These are phyloP conservation scores for Nasonia vitripennis DNA, from an alignment of 1,140 invertebrate species.

Conservation along the genomic window DNA sequence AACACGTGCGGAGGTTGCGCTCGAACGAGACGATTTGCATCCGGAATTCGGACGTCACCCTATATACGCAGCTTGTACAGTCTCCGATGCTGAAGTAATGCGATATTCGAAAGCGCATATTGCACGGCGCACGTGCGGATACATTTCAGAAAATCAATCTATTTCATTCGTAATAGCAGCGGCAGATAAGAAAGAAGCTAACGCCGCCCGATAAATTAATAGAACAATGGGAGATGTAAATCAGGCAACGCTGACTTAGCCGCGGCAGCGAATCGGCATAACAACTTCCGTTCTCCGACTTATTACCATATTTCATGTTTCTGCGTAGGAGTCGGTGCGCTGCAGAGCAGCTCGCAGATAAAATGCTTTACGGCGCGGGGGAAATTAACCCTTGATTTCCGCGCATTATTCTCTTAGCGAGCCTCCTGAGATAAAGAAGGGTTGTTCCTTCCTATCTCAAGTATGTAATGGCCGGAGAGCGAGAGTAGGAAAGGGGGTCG, in stretches of 20 bases:
- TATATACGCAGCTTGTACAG: not conserved
- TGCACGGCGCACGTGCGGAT: not conserved
- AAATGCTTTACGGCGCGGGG: constrained; percentile 67
- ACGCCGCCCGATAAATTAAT: constrained; percentile 38
- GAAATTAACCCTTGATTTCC: constrained; percentile 75
- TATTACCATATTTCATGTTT: constrained; percentile 64
- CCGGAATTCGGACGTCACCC: constrained; percentile 28
- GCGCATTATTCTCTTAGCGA: constrained; percentile 69
- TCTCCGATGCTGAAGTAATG: constrained; percentile 7
- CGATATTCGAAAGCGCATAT: constrained; percentile 10
- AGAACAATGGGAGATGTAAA: constrained; percentile 33
- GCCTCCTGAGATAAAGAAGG: constrained; percentile 70
- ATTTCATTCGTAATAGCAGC: not conserved
- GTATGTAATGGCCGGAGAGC: constrained; percentile 58
- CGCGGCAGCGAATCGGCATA: constrained; percentile 49
- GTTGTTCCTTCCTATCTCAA: constrained; percentile 70
- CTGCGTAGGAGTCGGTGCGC: constrained; percentile 37
- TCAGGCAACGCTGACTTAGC: constrained; percentile 33
- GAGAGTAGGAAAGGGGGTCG: constrained; percentile 33
- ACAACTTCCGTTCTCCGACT: constrained; percentile 53
- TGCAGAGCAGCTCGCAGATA: constrained; percentile 61
- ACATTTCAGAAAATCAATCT: not conserved
- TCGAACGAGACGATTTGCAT: constrained; percentile 43
- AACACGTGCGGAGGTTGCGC: constrained; percentile 30
- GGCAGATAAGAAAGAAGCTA: not conserved